Percentiles rank a stretch among this genome's conserved stretches.
phyloP scores from a whole-genome alignment of 2,797 vertebrate genomes.

The Ceryle rudis region DNA sequence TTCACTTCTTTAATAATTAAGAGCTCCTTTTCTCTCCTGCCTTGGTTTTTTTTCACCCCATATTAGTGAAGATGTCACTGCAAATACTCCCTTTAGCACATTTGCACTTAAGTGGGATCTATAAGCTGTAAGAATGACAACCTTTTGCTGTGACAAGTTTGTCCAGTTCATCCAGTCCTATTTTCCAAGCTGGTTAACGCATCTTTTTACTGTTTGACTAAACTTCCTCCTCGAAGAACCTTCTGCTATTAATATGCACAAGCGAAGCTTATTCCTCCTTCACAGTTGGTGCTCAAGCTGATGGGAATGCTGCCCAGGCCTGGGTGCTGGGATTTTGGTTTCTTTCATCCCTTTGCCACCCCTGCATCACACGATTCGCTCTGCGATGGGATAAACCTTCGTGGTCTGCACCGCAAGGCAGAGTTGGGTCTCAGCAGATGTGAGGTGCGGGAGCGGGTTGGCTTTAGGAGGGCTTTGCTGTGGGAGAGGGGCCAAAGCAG shows the following conservation, averaged over 20 bases:
- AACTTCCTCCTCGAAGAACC: background rate
- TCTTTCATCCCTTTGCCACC: background rate
- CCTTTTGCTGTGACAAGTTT: background rate
- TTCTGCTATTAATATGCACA: background rate
- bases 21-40: background rate
- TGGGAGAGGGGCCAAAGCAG: background rate
- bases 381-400: background rate
- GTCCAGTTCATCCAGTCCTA: background rate
- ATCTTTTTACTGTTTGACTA: background rate
- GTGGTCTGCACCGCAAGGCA: accelerated
- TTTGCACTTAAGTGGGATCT: background rate
- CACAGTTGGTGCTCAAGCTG: background rate
- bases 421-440: accelerated
- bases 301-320: background rate
- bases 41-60: background rate
- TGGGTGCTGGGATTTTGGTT: background rate
- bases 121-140: background rate
- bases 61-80: background rate
- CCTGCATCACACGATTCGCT: accelerated
- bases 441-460: background rate
- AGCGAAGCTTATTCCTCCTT: background rate
- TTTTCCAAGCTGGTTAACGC: background rate
- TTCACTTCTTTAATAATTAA: background rate
- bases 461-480: background rate
- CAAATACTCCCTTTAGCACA: background rate